Conservation (phyloP, 1,140 invertebrate species). For the Hylaeus anthracinus region DNA sequence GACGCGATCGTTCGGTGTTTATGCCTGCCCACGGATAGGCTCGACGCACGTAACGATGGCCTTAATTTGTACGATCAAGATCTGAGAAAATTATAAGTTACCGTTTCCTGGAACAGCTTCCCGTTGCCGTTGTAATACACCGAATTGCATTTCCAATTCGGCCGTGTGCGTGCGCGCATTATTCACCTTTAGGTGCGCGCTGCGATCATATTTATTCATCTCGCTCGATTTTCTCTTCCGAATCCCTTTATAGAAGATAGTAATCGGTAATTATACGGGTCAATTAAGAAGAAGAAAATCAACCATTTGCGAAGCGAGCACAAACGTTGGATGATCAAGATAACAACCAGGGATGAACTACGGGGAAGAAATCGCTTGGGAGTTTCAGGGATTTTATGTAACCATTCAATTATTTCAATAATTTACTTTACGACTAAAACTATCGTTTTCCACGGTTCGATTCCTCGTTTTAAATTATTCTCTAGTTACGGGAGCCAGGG, state of each 20-base stretch:
- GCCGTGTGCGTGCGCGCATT: neutral
- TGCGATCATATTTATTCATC: neutral
- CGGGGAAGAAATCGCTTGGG: too few species aligned
- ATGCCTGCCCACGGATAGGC: constrained; percentile 4
- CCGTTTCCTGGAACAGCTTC: constrained; percentile 45
- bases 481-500: neutral
- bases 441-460: too few species aligned
- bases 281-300: neutral
- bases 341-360: too few species aligned
- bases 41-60: constrained; percentile 29
- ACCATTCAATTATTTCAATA: too few species aligned
- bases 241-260: neutral
- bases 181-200: neutral
- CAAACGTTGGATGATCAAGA: too few species aligned
- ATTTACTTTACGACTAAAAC: too few species aligned
- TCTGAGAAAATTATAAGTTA: constrained; percentile 49
- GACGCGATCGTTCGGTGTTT: constrained; percentile 37
- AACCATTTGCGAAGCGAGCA: neutral
- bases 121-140: constrained; percentile 24
- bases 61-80: constrained; percentile 47
- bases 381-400: too few species aligned
- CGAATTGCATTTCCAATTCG: constrained; percentile 40
- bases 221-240: neutral
- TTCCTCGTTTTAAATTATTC: too few species aligned
- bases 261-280: constrained; percentile 20